Conservation (phyloP, 2,797 vertebrate genomes). For the Argyrosomus regius region DNA sequence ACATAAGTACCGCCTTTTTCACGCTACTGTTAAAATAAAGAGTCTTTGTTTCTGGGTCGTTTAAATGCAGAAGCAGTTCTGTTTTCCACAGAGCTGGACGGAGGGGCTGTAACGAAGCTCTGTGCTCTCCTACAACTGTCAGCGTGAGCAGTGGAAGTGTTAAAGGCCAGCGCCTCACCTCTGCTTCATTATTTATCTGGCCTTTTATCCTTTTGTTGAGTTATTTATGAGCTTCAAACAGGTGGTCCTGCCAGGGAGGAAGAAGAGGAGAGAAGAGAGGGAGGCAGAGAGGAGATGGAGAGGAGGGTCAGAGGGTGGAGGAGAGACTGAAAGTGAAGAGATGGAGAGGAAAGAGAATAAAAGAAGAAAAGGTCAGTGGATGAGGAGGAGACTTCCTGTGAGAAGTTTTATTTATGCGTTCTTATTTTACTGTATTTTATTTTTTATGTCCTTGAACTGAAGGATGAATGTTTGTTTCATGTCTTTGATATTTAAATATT, state of each 20-base stretch:
- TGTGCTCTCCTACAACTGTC: conserved; percentile 5
- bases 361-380: conserved; percentile 13
- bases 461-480: too few relatives aligned
- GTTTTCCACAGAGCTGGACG: not conserved
- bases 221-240: conserved; percentile 73
- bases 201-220: conserved; percentile 70
- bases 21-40: conserved; percentile 32
- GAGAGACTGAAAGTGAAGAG: not conserved
- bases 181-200: conserved; percentile 68
- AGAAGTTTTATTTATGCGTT: not conserved
- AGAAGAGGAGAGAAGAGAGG: not conserved
- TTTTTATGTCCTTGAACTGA: too few relatives aligned
- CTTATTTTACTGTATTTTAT: too few relatives aligned
- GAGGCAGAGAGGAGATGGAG: not conserved
- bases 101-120: not conserved
- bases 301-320: conserved; percentile 14
- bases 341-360: not conserved
- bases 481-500: too few relatives aligned
- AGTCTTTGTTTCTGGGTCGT: conserved; percentile 28
- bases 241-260: conserved; percentile 38
- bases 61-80: not conserved
- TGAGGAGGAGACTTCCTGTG: not conserved
- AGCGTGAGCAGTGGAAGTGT: conserved; percentile 20
- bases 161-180: conserved; percentile 53
- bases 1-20: conserved; percentile 14